Evolutionary conservation across 2,113 vertebrate genomes (phyloP).

Genomic region (Misgurnus mizolepis): DNA sequence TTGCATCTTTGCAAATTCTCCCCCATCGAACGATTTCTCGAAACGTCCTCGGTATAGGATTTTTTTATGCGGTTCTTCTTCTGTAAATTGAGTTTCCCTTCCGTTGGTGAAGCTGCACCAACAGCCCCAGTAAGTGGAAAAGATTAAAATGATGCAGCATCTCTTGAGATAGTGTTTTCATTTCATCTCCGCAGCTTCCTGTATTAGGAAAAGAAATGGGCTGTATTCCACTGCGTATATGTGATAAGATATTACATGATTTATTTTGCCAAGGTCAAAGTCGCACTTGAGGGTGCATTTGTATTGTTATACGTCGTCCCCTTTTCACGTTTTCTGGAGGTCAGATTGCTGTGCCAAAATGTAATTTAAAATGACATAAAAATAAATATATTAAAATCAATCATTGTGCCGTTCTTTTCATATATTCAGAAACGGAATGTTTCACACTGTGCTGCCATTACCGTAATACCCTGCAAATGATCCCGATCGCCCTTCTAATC

Average conservation of each 20-base stretch:
- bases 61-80: constrained; percentile 14
- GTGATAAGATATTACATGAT: constrained; percentile 46
- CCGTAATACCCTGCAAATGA: constrained; percentile 29
- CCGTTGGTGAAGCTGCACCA: constrained; percentile 9
- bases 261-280: constrained; percentile 49
- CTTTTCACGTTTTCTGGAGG: neutral
- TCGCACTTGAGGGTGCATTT: constrained; percentile 1
- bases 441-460: constrained; percentile 22
- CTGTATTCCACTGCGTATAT: constrained; percentile 25
- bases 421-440: neutral
- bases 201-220: constrained; percentile 26
- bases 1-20: neutral
- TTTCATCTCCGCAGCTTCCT: constrained; percentile 20
- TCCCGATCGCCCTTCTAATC: constrained; percentile 39
- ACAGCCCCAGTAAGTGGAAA: neutral
- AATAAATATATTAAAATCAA: too few relatives aligned
- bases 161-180: constrained; percentile 36
- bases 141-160: constrained; percentile 44
- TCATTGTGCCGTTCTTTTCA: too few relatives aligned
- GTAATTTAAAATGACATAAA: too few relatives aligned
- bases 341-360: neutral
- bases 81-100: constrained; percentile 16
- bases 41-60: neutral
- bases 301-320: neutral
- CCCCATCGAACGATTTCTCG: neutral